Evolutionary conservation across 1,140 invertebrate species (phyloP), one percentile per base, ranked within the genome.

Genomic region (Radopholus similis): DNA sequence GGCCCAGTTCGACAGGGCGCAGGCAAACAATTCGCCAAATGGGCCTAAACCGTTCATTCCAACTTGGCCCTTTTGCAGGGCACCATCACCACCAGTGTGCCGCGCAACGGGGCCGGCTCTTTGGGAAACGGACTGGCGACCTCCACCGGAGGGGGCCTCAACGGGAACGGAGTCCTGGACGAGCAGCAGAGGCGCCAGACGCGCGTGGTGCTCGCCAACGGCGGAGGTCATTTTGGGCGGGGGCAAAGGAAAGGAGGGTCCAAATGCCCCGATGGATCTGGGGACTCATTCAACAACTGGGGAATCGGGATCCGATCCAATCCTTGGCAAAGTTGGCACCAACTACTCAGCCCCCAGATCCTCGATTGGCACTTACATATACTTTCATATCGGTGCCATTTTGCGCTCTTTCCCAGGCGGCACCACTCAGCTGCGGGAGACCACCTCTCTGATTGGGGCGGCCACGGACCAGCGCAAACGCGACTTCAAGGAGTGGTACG

Each of bases 401-500:
- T n/a, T n/a, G n/a, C n/a, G n/a, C n/a, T n/a, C n/a, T n/a, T n/a
- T n/a, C n/a, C n/a, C 8, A 11, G 44, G 44, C 1, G 44, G 44
- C 13, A 2, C 1, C 44, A 47, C n/a, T n/a, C 18, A 6, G 5
- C 8, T 11, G 18, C 47, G n/a, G 23, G 47, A 51, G 4, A 51
- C 47, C 1, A 23, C 47, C 9, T 23, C 47, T 9, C 47, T 51
- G 47, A 51, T 51, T 15, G 30, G 30, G 23, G 23, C 47, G 4
- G 47, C 56, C 5, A 21, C 56, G 11, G 56, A 51, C 23, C 23
- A 21, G 4, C 47, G 47, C 23, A 51, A 51, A 26, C 47, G 47
- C 47, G 47, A 51, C 47, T 51, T 51, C 47, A 51, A 51, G 21
- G 47, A 51, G 47, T 51, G 47, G 47, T 51, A 51, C 18, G 47